Evolutionary conservation across 2,113 vertebrate genomes (phyloP).

Genomic region (Podarcis muralis): DNA sequence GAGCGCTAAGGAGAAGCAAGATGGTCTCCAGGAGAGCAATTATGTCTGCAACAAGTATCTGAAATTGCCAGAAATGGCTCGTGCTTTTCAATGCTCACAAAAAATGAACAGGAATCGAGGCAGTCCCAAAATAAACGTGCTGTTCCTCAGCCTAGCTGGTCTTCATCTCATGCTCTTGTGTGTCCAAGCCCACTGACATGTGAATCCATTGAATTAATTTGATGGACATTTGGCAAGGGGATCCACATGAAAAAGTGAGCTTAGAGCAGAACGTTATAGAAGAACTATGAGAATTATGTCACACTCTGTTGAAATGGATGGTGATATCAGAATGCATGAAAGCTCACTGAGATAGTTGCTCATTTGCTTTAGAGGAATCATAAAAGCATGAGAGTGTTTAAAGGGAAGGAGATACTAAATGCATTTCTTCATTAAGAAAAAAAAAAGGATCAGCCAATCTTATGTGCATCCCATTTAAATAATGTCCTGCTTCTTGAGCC

Average conservation of each 20-base stretch:
- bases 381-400: background rate
- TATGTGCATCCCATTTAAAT: background rate
- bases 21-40: background rate
- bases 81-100: background rate
- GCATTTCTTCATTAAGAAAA: background rate
- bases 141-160: background rate
- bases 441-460: too few species aligned
- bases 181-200: background rate
- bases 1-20: too few species aligned
- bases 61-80: background rate
- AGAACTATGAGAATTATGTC: constrained; percentile 9
- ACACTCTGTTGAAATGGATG: constrained; percentile 5
- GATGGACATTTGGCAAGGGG: background rate
- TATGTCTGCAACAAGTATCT: too few species aligned
- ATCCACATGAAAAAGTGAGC: background rate
- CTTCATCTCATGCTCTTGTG: background rate
- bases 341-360: constrained; percentile 33
- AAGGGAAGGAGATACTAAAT: background rate
- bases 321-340: constrained; percentile 18
- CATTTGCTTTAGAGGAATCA: constrained; percentile 33
- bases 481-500: background rate
- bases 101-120: background rate
- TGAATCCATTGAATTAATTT: background rate
- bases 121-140: background rate
- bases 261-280: constrained; percentile 20